Evolutionary conservation across 37 sponge, comb jelly and placozoan species (phyloP).

Genomic region (Axinella damicornis): DNA sequence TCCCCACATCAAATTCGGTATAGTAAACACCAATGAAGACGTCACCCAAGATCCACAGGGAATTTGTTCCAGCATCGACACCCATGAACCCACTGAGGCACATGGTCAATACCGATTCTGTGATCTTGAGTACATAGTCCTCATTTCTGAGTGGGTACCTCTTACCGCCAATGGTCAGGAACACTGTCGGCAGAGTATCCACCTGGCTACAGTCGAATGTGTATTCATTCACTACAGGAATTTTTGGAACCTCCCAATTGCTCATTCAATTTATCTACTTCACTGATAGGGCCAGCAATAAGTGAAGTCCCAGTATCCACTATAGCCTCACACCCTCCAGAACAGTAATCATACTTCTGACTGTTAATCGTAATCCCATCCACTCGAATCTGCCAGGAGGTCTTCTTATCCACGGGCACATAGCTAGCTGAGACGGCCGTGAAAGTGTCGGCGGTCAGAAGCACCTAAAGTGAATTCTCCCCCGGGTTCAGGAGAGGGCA

Average conservation of each 20-base stretch:
- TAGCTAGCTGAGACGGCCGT: constrained; percentile 69
- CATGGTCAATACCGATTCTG: no score
- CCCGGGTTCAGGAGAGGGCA: no score
- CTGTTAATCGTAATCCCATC: constrained; percentile 27
- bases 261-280: constrained; percentile 29
- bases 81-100: constrained; percentile 83
- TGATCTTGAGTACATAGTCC: constrained; percentile 38
- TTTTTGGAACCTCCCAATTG: constrained; percentile 44
- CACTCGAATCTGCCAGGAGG: constrained; percentile 80
- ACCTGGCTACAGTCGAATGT: constrained; percentile 37
- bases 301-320: constrained; percentile 81
- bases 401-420: constrained; percentile 39
- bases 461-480: constrained; percentile 85
- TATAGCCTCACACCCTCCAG: constrained; percentile 67
- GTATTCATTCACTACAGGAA: constrained; percentile 2
- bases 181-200: constrained; percentile 32
- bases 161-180: constrained; percentile 31
- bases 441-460: constrained; percentile 62
- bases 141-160: constrained; percentile 19
- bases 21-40: constrained; percentile 85
- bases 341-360: not conserved
- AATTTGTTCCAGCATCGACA: constrained; percentile 64
- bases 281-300: constrained; percentile 63
- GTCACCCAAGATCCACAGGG: constrained; percentile 89
- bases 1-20: constrained; percentile 81